A percentile compares a stretch with the other conserved stretches of the same genome.
These are phyloP conservation scores for Osmerus eperlanus DNA, from an alignment of 2,113 vertebrate genomes.

Conservation along the genomic window DNA sequence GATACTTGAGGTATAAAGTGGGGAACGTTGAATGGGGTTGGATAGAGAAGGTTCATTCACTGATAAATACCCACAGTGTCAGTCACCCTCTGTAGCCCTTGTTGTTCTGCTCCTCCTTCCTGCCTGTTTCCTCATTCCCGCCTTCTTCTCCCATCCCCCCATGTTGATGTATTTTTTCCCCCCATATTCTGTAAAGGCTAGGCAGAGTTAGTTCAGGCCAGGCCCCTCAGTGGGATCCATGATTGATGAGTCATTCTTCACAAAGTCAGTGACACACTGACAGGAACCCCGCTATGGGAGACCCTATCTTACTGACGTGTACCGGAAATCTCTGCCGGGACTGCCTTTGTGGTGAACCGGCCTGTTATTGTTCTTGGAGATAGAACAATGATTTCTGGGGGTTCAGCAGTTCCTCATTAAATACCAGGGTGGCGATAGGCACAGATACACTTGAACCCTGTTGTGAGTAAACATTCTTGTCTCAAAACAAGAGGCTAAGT, in stretches of 20 bases:
- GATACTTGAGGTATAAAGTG: neutral
- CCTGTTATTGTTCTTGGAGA: conserved; percentile 40
- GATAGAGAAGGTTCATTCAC: conserved; percentile 1
- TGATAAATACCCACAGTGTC: neutral
- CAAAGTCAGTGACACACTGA: conserved; percentile 42
- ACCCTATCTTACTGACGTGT: conserved; percentile 31
- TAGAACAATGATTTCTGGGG: conserved; percentile 55
- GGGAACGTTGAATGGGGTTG: conserved; percentile 18
- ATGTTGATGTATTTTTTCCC: conserved; percentile 23
- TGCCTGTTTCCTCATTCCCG: neutral
- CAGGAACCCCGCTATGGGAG: conserved; percentile 40
- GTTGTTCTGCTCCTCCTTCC: conserved; percentile 8
- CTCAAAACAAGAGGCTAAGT: neutral
- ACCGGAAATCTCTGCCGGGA: conserved; percentile 55
- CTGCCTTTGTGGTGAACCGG: conserved; percentile 33
- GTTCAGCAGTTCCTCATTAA: conserved; percentile 44
- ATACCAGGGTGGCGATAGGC: conserved; percentile 41
- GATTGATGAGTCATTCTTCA: conserved; percentile 57
- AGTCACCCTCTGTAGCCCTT: conserved; percentile 5
- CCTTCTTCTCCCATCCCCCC: neutral
- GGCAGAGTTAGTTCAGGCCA: conserved; percentile 18
- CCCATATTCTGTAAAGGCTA: conserved; percentile 29
- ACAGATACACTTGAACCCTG: conserved; percentile 56
- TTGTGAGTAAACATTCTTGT: conserved; percentile 56
- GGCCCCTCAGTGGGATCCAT: conserved; percentile 26